These are phyloP conservation scores for Coregonus sp. DNA, from an alignment of 2,797 vertebrate species.

Conservation along the genomic window DNA sequence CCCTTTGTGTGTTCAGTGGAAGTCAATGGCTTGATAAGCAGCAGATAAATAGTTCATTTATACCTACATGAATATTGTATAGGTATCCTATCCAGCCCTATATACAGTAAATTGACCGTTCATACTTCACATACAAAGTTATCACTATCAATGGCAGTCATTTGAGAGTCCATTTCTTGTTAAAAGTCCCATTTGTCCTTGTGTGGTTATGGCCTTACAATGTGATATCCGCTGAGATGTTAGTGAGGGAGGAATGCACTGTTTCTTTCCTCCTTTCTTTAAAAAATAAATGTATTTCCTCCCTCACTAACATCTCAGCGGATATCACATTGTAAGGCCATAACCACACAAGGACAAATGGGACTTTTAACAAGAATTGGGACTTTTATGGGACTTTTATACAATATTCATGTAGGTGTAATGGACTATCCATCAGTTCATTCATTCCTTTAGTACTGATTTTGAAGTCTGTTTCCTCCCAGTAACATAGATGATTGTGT, in stretches of 20 bases:
- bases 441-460: not conserved
- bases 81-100: not conserved
- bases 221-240: not conserved
- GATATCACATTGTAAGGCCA: no score
- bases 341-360: no score
- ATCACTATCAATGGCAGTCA: not conserved
- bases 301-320: no score
- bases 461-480: not conserved
- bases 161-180: not conserved
- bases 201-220: not conserved
- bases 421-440: not conserved
- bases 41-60: not conserved
- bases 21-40: not conserved
- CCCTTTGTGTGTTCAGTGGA: not conserved
- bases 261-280: not conserved
- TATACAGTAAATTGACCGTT: not conserved
- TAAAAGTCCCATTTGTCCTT: not conserved
- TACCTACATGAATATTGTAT: not conserved
- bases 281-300: no score
- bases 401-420: no score
- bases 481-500: not conserved
- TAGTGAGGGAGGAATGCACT: not conserved
- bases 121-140: not conserved
- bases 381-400: no score
- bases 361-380: no score